Evolutionary conservation across 1,140 invertebrate genomes (phyloP), one percentile per base, ranked within the genome.

Genomic region (Hypsibius dujardini): DNA sequence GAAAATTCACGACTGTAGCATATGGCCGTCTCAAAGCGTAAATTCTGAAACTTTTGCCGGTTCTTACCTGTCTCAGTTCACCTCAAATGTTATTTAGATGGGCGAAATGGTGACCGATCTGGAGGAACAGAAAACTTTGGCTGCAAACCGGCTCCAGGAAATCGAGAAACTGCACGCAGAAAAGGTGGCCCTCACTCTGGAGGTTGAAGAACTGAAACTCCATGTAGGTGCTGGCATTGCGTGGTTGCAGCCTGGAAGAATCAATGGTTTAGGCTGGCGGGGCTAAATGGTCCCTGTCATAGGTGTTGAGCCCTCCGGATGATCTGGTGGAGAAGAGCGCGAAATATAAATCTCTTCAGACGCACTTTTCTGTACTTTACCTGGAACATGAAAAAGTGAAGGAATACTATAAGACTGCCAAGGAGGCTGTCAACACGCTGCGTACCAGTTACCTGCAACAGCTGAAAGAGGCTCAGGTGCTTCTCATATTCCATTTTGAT

Each of bases 311-410:
- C 80, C 81, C 97, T 15, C 94, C 94, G 0, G 94, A 97, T 79
- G 90, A 87, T 74, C 90, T 96, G 45, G 95, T 98, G 73, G 89
- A 95, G 7, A 93, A 97, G 81, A 96, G 94, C 15, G 95, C 93
- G 0, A 94, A 98, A 80, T 97, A 96, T 82, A 96, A 96, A 82
- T 95, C 92, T 81, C 82, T 98, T 2, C 93, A 98, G 80, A 95
- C 92, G 1, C 92, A 97, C 81, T 98, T 96, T 82, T 96, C 93
- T 14, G 93, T 97, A 59, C 83, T 98, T 2, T 96, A 95, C 79
- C 96, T 97, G 81, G 94, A 97, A 81, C 93, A 90, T 1, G 92
- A 95, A 89, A 90, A 95, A 79, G 85, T 97, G 75, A 7, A 56
- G n/a, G 50, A n/a, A 7, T 56, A 56, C n/a, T 56, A 56, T n/a